Base-by-base conservation (phyloP, 2,797 vertebrate genomes). In the Moxostoma hubbsi region DNA sequence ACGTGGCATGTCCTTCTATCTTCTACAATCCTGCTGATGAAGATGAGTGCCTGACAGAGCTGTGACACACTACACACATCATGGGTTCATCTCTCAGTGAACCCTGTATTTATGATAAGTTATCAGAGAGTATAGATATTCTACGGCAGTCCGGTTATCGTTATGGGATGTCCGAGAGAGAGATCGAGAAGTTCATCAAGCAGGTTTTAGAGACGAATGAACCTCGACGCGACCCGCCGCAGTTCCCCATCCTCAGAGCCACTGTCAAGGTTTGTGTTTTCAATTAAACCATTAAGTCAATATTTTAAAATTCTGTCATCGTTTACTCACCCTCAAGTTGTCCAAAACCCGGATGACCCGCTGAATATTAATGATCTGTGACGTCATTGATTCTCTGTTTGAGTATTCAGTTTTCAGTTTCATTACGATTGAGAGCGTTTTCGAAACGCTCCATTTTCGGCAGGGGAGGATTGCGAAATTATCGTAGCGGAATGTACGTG, bases 171-270 rank as follows among this genome's bases (percentile, higher is more conserved):
- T 96, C 96, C 0, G 96, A 98, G 89, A 92, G 95, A 80, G 96
- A 97, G 87, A 98, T 98, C 0, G 96, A 98, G 90, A 96, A 94
- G 81, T 98, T 98, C 91, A 96, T 98, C 89, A 96, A 94, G 88
- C 96, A 97, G 74, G 95, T 98, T 6, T 88, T 98, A 90, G 96
- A 98, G 90, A 97, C 96, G 80, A 98, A 97, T 0, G 96, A 98
- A 79, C 97, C 97, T 49, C 91, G 94, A 55, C 90, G 95, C 69
- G 94, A 96, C 0, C 96, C 96, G 0, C 94, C 95, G 0, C 95
- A 95, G 65, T 95, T 96, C 83, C 96, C 96, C 65, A 54, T 97
- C 74, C 91, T 97, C 2, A 88, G 94, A 80, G 91, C 92, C 67
- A 82, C 93, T 18, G 89, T 94, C 80, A 97, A 97, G 96, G 96